phyloP scores from a whole-genome alignment of 1,140 invertebrate genomes.

The Asbolus verrucosus region DNA sequence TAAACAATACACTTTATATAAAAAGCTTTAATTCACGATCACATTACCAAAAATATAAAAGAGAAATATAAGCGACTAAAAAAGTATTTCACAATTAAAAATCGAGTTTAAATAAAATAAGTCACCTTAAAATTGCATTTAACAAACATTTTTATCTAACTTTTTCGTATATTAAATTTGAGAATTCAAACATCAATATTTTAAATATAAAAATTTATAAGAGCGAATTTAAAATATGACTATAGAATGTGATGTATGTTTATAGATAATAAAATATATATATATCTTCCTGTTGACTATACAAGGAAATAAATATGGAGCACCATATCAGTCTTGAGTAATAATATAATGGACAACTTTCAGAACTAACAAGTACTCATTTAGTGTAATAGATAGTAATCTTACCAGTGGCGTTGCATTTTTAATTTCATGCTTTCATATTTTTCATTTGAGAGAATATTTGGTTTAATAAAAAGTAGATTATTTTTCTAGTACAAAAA shows the following conservation, averaged over 20 bases:
- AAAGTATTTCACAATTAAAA: conserved; percentile 47
- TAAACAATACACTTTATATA: conserved; percentile 64
- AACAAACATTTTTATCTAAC: conserved; percentile 55
- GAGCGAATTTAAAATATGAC: conserved; percentile 50
- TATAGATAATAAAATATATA: conserved; percentile 53
- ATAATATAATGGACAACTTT: no score
- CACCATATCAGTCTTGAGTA: no score
- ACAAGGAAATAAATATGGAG: conserved; percentile 32
- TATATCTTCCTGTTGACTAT: conserved; percentile 44
- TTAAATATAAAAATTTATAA: conserved; percentile 58
- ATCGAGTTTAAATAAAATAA: conserved; percentile 48
- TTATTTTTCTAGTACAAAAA: no score
- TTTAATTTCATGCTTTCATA: no score
- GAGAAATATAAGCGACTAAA: conserved; percentile 54
- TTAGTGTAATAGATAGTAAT: no score
- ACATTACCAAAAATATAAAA: conserved; percentile 62
- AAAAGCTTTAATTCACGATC: conserved; percentile 64
- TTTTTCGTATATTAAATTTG: conserved; percentile 56
- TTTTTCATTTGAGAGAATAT: no score
- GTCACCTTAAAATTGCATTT: conserved; percentile 47
- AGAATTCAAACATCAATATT: conserved; percentile 60
- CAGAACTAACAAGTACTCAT: no score
- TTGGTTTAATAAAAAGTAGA: no score
- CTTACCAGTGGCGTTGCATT: no score
- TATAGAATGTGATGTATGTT: conserved; percentile 44